Evolutionary conservation across 2,888 invertebrate genomes (phyloP).

Genomic region (Parascotia fuliginaria): DNA sequence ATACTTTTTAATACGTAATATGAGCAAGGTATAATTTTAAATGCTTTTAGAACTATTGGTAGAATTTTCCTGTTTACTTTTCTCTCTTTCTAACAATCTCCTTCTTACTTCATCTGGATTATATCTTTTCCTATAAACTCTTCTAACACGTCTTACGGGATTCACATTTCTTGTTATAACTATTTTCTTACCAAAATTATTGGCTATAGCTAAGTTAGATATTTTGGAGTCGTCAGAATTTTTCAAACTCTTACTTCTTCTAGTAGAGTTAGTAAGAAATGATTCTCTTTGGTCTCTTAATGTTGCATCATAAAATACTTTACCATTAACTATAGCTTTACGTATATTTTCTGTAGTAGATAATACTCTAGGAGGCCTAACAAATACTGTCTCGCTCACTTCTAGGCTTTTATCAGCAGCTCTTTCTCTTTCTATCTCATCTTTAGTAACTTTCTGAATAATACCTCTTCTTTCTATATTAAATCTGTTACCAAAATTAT

Average conservation of each 20-base stretch:
- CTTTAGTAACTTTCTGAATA: conserved; percentile 75
- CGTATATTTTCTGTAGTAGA: conserved; percentile 75
- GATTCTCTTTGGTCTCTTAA: conserved; percentile 72
- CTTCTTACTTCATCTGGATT: conserved; percentile 83
- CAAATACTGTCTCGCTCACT: conserved; percentile 78
- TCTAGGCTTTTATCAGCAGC: conserved; percentile 71
- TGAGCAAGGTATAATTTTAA: conserved; percentile 4
- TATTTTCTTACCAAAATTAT: conserved; percentile 62
- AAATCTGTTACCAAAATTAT: conserved; percentile 74
- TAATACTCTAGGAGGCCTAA: conserved; percentile 74
- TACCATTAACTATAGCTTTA: conserved; percentile 78
- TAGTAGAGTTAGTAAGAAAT: conserved; percentile 53
- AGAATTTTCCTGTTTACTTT: conserved; percentile 53
- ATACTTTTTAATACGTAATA: background rate
- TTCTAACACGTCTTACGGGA: conserved; percentile 75
- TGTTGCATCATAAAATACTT: conserved; percentile 80
- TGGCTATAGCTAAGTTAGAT: conserved; percentile 54
- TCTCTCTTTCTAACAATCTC: conserved; percentile 77
- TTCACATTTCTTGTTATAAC: conserved; percentile 67
- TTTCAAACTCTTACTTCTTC: conserved; percentile 53
- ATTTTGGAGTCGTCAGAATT: conserved; percentile 49
- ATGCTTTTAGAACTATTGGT: conserved; percentile 20
- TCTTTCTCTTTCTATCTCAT: conserved; percentile 72
- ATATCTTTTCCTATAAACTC: conserved; percentile 78
- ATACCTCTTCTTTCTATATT: conserved; percentile 69